phyloP scores from a whole-genome alignment of 2,797 vertebrate genomes.

The Epinephelus awoara region DNA sequence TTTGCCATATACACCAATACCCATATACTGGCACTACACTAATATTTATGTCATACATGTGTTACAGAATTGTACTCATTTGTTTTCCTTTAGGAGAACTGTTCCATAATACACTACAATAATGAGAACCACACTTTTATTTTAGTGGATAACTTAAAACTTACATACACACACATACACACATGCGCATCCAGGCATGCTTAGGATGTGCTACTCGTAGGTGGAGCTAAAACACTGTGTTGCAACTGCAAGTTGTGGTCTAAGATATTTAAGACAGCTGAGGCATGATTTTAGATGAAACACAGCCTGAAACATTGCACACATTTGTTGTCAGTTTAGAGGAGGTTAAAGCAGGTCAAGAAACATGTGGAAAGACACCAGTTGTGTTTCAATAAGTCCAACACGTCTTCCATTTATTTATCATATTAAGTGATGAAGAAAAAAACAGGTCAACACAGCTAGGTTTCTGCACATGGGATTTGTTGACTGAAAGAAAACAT shows the following conservation, averaged over 20 bases:
- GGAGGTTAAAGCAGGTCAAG: not conserved
- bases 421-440: not conserved
- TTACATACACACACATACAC: no score
- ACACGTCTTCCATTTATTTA: not conserved
- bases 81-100: not conserved
- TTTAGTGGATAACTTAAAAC: no score
- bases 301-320: not conserved
- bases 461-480: not conserved
- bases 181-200: no score
- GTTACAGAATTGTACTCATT: not conserved
- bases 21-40: not conserved
- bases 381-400: not conserved
- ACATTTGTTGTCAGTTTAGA: conserved; percentile 37
- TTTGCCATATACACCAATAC: not conserved
- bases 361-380: not conserved
- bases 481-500: not conserved
- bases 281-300: conserved; percentile 19
- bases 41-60: not conserved
- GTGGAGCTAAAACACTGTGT: not conserved
- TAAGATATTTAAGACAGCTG: conserved; percentile 45
- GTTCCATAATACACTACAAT: no score
- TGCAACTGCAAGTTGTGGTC: not conserved
- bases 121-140: no score
- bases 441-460: not conserved
- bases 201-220: no score